A percentile compares a stretch with the other conserved stretches of the same genome.
Conservation (phyloP, 2,797 vertebrate genomes). For the Argya squamiceps region DNA sequence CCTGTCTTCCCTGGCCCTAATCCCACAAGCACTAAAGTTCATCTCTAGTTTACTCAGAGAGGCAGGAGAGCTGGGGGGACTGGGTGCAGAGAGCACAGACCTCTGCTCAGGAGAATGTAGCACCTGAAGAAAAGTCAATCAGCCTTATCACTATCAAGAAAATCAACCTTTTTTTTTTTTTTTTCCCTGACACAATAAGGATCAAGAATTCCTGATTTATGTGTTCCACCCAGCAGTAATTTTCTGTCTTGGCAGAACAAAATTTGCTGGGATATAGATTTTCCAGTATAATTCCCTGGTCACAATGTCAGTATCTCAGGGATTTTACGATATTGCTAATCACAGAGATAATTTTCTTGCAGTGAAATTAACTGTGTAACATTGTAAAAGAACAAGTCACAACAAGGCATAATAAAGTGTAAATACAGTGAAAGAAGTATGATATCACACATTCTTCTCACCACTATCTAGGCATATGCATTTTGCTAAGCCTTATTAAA, state of each 20-base stretch:
- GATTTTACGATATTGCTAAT: neutral
- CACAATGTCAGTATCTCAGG: neutral
- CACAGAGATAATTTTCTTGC: neutral
- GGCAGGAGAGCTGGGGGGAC: neutral
- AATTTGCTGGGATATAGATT: neutral
- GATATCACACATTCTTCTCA: neutral
- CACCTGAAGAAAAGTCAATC: neutral
- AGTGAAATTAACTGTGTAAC: neutral
- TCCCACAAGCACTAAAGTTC: neutral
- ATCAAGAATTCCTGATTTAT: neutral
- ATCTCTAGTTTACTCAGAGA: neutral
- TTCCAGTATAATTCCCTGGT: neutral
- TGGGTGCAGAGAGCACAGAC: neutral
- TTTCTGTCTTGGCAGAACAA: neutral
- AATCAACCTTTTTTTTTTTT: rapidly evolving
- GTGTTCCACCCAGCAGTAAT: neutral
- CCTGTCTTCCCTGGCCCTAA: neutral
- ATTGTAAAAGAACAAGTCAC: neutral
- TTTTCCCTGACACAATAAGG: neutral
- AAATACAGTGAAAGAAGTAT: neutral
- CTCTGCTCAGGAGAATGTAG: neutral
- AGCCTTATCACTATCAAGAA: neutral
- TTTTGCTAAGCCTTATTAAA: neutral
- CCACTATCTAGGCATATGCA: neutral
- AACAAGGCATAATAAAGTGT: neutral